Conservation (phyloP, 2,888 invertebrate species). For the Platycnemis pennipes region DNA sequence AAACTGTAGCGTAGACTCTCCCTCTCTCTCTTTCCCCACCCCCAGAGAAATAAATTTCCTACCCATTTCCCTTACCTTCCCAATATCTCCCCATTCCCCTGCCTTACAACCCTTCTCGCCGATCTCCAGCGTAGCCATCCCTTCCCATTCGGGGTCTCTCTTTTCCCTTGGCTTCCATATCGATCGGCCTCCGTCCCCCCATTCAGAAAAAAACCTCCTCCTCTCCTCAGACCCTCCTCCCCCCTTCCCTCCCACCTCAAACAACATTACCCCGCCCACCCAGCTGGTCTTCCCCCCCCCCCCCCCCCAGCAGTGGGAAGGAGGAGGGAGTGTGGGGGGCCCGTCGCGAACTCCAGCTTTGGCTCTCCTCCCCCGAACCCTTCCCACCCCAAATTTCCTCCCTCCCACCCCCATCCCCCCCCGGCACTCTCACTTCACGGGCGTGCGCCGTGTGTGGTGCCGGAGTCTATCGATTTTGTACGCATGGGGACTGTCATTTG, state of each 20-base stretch:
- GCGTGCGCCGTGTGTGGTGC: constrained; percentile 61
- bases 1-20: background rate
- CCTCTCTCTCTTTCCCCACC: background rate
- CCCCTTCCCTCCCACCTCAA: background rate
- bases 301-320: background rate
- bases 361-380: background rate
- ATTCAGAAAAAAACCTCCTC: background rate
- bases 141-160: background rate
- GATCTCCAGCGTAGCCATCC: background rate
- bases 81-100: background rate
- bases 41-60: background rate
- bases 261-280: background rate
- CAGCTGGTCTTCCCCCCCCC: too few relatives aligned
- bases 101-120: background rate
- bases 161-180: constrained; percentile 41
- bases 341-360: background rate
- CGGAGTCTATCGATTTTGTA: constrained; percentile 43
- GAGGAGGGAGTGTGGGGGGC: background rate
- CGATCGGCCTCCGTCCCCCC: constrained; percentile 6
- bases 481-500: constrained; percentile 26
- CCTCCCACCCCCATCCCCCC: background rate
- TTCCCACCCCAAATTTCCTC: background rate
- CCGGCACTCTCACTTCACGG: constrained; percentile 26
- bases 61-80: background rate
- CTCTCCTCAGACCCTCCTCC: background rate